Evolutionary conservation across 2,797 vertebrate species (phyloP).

Genomic region (Hoplostethus mediterraneus): DNA sequence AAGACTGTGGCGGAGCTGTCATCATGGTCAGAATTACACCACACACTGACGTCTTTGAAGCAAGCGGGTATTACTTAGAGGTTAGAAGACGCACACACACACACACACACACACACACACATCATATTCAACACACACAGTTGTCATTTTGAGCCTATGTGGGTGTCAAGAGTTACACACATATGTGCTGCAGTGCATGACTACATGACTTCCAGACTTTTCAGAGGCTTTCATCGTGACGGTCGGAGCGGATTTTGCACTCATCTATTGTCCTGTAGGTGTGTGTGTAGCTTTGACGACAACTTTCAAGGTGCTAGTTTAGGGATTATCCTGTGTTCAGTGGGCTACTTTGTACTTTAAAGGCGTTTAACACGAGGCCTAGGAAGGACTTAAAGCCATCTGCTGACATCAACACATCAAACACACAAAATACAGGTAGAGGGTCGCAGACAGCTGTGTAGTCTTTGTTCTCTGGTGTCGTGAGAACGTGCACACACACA

Average conservation of each 20-base stretch:
- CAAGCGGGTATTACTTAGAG: slow-evolving; percentile 24
- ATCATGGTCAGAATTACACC: slow-evolving; percentile 67
- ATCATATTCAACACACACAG: slow-evolving; percentile 18
- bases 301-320: slow-evolving; percentile 67
- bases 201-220: neutral
- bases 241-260: neutral
- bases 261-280: neutral
- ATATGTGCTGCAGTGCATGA: neutral
- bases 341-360: slow-evolving; percentile 60
- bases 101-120: neutral
- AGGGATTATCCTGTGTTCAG: slow-evolving; percentile 70
- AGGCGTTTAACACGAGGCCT: slow-evolving; percentile 50
- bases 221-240: neutral
- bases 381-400: slow-evolving; percentile 49
- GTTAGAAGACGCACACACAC: slow-evolving; percentile 3
- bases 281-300: slow-evolving; percentile 11
- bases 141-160: too few species aligned
- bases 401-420: slow-evolving; percentile 65
- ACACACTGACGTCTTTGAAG: slow-evolving; percentile 58
- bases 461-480: slow-evolving; percentile 55
- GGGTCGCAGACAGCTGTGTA: slow-evolving; percentile 54
- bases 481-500: neutral
- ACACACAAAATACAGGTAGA: slow-evolving; percentile 54
- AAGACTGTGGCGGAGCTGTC: slow-evolving; percentile 66
- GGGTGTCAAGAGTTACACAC: too few species aligned